Evolutionary conservation across 2,113 vertebrate genomes (phyloP).

Genomic region (Leptodactylus fuscus): DNA sequence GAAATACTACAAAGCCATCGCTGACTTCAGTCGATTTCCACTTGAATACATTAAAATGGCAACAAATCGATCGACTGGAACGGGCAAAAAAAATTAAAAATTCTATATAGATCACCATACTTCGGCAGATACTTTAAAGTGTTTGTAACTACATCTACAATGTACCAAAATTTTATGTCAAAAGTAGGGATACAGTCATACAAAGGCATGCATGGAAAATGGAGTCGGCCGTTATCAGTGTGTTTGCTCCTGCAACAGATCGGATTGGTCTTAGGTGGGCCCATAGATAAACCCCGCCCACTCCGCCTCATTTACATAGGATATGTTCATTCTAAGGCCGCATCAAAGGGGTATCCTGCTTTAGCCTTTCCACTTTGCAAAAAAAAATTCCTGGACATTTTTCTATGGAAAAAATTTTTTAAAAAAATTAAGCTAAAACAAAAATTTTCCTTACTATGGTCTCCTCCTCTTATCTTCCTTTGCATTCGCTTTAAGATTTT

Average conservation of each 20-base stretch:
- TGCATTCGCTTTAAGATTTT: too few species aligned
- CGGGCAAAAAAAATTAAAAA: constrained; percentile 63
- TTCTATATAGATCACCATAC: not conserved
- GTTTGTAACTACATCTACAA: not conserved
- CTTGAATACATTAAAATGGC: constrained; percentile 74
- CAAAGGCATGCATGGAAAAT: not conserved
- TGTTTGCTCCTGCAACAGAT: constrained; percentile 1
- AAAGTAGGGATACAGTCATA: not conserved
- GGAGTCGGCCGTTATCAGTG: not conserved
- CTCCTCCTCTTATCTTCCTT: too few species aligned
- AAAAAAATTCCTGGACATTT: too few species aligned
- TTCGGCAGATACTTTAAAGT: not conserved
- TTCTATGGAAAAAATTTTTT: too few species aligned
- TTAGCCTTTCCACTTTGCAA: not conserved
- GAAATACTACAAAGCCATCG: constrained; percentile 72
- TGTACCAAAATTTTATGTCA: not conserved
- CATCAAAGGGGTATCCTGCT: not conserved
- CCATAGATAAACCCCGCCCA: not conserved
- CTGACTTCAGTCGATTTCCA: constrained; percentile 76
- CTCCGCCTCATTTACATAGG: too few species aligned
- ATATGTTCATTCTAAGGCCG: not conserved
- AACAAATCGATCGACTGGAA: constrained; percentile 35
- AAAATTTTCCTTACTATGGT: too few species aligned
- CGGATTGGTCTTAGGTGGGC: not conserved
- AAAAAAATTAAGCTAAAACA: too few species aligned